Evolutionary conservation across 30 jellyfish, hydroid and myxozoan genomes (phyloP), one percentile per base, ranked within the genome.

Genomic region (Hydractinia symbiolongicarpus): DNA sequence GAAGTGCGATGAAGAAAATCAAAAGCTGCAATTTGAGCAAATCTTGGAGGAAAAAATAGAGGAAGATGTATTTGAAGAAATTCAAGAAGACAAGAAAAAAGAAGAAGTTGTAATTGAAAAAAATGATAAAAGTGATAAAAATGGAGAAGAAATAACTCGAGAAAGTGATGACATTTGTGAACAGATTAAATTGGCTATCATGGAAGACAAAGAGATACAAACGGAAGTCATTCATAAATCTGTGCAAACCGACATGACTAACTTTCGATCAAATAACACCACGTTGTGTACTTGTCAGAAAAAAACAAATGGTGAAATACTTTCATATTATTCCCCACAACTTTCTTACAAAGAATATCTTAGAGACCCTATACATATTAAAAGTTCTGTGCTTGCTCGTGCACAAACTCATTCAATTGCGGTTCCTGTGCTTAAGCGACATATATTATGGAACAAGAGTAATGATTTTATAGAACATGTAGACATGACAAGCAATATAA

Each of bases 181-280:
- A 50, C 13, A 54, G 50, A 51, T 16, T n/a, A 69, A 82, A 55
- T 53, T 66, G 85, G 44, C 44, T 30, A 40, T 49, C 15, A 90
- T 85, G 76, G 54, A 61, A 62, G 98, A 91, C 73, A 86, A 91
- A 78, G 98, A 91, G 9, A 95, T 91, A 4, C 98, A 91, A 61
- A 91, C 98, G 5, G 81, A 81, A n/a, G 84, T 78, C 8, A 83
- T 83, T 58, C 96, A 86, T 88, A 91, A 91, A 79, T 88, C 95
- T 6, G 96, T 86, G 16, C 98, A 91, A 75, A 91, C 98, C 9
- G 98, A 91, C 53, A 10, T 20, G 15, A 30, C 83, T 11, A 13
- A 50, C 17, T 57, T 60, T 14, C 74, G 6, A n/a, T 9, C 19
- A n/a, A 51, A 64, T 64, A n/a, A 44, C 8, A 64, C 19, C 19